A percentile compares a stretch with the other conserved stretches of the same genome.
Evolutionary conservation across 1,140 invertebrate species (phyloP).

Genomic region (Bombus balteatus): DNA sequence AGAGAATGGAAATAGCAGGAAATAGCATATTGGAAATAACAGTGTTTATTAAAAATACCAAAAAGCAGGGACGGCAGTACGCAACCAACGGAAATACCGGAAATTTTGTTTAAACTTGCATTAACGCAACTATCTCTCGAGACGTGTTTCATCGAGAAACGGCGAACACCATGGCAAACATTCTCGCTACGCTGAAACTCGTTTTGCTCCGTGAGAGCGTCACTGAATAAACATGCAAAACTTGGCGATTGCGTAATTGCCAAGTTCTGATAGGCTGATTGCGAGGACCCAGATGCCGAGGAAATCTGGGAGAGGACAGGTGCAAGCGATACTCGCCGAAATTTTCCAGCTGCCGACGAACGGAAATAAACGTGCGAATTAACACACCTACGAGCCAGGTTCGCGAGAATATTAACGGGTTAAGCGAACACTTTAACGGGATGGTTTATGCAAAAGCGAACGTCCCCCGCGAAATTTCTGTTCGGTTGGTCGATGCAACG

Average conservation of each 20-base stretch:
- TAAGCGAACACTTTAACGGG: background rate
- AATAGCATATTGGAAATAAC: no score
- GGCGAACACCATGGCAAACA: conserved; percentile 5
- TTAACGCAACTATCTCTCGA: conserved; percentile 2
- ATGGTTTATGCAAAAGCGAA: conserved; percentile 11
- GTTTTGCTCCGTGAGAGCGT: conserved; percentile 6
- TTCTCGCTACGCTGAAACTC: conserved; percentile 12
- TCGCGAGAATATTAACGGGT: conserved; percentile 11
- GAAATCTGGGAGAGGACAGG: conserved; percentile 50
- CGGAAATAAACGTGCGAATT: background rate
- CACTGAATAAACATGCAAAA: conserved; percentile 41
- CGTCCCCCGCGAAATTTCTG: background rate
- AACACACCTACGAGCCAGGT: background rate
- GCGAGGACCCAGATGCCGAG: conserved; percentile 18
- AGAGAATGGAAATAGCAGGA: no score
- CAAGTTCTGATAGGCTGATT: conserved; percentile 50
- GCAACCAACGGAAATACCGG: background rate
- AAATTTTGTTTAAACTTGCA: conserved; percentile 12
- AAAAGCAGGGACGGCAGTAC: background rate
- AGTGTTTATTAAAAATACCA: background rate
- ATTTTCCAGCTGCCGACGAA: conserved; percentile 8
- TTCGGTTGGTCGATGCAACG: background rate
- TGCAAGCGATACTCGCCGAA: conserved; percentile 13
- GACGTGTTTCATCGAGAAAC: background rate
- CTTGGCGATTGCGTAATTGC: conserved; percentile 61